A percentile compares a stretch with the other conserved stretches of the same genome.
These are phyloP conservation scores for Marcusenius ussheri DNA, from an alignment of 2,113 vertebrate genomes.

Conservation along the genomic window DNA sequence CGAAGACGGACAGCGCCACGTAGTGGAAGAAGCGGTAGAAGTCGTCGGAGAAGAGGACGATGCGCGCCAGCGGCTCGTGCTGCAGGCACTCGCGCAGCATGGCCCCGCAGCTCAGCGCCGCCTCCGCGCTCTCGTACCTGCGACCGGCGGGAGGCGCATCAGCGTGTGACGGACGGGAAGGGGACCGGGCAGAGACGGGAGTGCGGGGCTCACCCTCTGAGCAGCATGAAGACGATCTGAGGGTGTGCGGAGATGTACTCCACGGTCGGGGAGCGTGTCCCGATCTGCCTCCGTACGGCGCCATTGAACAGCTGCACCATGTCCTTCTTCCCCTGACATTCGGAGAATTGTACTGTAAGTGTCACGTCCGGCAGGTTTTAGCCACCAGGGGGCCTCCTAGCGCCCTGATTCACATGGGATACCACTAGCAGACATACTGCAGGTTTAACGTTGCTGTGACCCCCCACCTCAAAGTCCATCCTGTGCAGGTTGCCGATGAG, in stretches of 20 bases:
- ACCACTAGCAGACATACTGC: neutral
- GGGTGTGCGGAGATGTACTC: neutral
- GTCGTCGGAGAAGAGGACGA: neutral
- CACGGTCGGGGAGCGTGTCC: neutral
- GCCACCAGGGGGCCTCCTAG: neutral
- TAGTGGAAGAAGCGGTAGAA: neutral
- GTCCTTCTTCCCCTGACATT: neutral
- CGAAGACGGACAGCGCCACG: neutral
- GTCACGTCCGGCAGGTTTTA: neutral
- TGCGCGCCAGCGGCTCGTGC: neutral
- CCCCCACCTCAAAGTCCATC: neutral
- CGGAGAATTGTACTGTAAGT: neutral
- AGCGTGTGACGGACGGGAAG: neutral
- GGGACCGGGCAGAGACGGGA: neutral
- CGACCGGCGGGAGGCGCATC: neutral
- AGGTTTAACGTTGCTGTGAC: neutral
- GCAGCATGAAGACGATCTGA: neutral
- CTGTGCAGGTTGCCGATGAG: slow-evolving; percentile 66
- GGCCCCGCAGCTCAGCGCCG: neutral
- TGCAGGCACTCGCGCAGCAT: neutral
- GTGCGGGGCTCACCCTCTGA: neutral
- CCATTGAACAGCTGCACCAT: neutral
- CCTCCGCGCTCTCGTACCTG: neutral
- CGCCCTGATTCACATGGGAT: neutral
- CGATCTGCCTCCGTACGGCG: neutral